Evolutionary conservation across 2,888 invertebrate species (phyloP).

Genomic region (Ceratothoa steindachneri): DNA sequence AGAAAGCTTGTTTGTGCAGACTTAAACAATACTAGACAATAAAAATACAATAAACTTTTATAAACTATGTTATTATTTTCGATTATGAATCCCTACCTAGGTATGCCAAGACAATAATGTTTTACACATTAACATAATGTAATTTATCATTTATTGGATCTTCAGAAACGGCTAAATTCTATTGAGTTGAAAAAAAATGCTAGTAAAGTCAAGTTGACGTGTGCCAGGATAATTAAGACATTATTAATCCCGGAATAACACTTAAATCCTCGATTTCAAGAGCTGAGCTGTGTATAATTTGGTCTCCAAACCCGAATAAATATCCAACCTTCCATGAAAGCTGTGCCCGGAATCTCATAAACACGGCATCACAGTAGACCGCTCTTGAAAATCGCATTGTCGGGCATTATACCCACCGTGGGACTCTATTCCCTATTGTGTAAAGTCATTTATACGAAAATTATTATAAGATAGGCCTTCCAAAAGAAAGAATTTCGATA

Average conservation of each 20-base stretch:
- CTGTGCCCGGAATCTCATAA: not conserved
- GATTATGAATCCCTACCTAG: no score
- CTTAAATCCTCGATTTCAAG: not conserved
- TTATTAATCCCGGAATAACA: not conserved
- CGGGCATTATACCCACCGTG: constrained; percentile 4
- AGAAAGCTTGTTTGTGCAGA: no score
- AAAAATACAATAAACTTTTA: no score
- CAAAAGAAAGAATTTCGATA: not conserved
- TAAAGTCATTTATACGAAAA: constrained; percentile 1
- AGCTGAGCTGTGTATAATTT: not conserved
- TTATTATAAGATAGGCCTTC: not conserved
- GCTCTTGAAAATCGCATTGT: not conserved
- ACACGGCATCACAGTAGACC: not conserved
- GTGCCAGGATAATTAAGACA: not conserved
- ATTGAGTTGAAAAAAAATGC: no score
- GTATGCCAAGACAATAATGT: no score
- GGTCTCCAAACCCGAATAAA: not conserved
- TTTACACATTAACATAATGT: no score
- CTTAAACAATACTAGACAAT: no score
- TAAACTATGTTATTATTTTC: no score
- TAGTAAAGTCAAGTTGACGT: no score
- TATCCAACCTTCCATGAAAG: not conserved
- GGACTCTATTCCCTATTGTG: constrained; percentile 3
- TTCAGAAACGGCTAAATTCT: no score
- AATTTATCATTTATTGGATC: no score